These are phyloP conservation scores for Axis porcinus DNA, from an alignment of 2,113 vertebrate genomes.

Conservation along the genomic window DNA sequence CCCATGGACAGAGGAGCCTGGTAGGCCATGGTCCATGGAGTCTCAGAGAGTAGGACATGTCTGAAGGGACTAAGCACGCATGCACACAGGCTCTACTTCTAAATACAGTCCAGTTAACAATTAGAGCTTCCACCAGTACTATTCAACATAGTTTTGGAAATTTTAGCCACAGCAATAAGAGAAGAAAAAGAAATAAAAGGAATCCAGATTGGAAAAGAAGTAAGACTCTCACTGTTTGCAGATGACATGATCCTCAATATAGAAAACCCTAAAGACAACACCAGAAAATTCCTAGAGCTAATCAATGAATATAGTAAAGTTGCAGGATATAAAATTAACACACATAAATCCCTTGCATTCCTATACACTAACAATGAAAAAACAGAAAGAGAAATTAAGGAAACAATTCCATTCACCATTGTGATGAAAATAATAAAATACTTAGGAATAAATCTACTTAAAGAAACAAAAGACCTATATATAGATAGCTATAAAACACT, in stretches of 20 bases:
- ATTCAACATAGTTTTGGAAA: neutral
- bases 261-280: neutral
- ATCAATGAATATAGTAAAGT: neutral
- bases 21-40: neutral
- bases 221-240: neutral
- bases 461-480: neutral
- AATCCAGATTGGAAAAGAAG: neutral
- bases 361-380: neutral
- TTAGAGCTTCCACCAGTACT: neutral
- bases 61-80: accelerated
- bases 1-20: neutral
- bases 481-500: neutral
- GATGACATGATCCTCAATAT: neutral
- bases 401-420: neutral
- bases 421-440: neutral
- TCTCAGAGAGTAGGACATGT: neutral
- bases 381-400: neutral
- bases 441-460: neutral
- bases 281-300: neutral
- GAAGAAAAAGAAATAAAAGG: neutral
- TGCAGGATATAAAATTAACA: neutral
- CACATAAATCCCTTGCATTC: neutral
- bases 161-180: neutral
- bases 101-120: neutral
- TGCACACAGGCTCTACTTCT: neutral